Evolutionary conservation across 1,140 invertebrate species (phyloP).

Genomic region (Manduca sexta): DNA sequence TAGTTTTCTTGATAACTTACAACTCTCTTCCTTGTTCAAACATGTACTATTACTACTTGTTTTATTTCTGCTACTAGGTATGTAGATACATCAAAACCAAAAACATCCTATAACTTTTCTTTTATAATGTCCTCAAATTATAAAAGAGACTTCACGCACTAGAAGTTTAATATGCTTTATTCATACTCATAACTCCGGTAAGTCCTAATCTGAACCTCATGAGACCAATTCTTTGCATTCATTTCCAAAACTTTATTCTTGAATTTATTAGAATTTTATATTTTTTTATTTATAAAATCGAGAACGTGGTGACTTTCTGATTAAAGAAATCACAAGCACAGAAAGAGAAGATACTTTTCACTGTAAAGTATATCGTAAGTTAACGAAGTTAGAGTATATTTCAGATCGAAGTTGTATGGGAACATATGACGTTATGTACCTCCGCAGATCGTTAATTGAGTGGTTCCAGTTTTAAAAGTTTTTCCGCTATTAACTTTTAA

Average conservation of each 20-base stretch:
- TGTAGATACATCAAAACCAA: no score
- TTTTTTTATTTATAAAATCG: constrained; percentile 6
- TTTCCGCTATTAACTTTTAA: constrained; percentile 16
- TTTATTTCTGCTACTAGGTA: no score
- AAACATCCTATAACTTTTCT: no score
- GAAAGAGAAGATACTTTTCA: background rate
- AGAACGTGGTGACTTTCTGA: background rate
- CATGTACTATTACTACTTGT: no score
- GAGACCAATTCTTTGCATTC: no score
- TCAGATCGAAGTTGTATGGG: background rate
- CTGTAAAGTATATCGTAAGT: background rate
- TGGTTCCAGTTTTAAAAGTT: constrained; percentile 16
- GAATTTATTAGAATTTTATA: constrained; percentile 2
- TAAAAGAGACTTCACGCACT: no score
- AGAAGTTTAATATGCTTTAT: no score
- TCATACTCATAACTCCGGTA: no score
- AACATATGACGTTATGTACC: background rate
- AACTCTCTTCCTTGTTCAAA: no score
- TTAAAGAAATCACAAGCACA: background rate
- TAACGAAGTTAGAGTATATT: background rate
- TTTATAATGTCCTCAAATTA: no score
- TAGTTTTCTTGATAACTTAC: no score
- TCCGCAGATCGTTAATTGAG: constrained; percentile 8
- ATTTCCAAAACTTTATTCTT: constrained; percentile 2
- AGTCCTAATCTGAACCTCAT: no score